Base-by-base conservation (phyloP, 2,113 vertebrate species). In the Xiphophorus hellerii region DNA sequence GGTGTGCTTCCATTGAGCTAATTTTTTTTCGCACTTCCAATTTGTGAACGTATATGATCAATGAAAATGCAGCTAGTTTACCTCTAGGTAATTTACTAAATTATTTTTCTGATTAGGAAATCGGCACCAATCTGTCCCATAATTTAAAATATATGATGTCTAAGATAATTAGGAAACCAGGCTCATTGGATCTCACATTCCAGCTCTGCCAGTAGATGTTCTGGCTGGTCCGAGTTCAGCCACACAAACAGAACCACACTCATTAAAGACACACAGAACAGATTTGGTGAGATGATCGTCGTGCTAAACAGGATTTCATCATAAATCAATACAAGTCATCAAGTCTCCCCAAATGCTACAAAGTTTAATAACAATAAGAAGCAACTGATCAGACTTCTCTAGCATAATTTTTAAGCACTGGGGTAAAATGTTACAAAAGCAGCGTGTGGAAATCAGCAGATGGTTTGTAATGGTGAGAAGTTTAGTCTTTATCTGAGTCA, bases 131-230 rank as follows among this genome's bases (percentile, higher is more conserved):
- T 54, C 51, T 54, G 22, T 54, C 51, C 51, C 51, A 54, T 54
- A 10, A 54, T 22, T 54, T 54, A 54, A 7, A 22, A 25, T 22
- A 25, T 54, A 14, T 17, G 10, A 37, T 3, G 6, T 28, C 15
- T 14, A 60, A 44, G 61, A 62, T 29, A 25, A 65, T 77, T 29
- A 65, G 29, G n/a, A 74, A 70, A 78, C 13, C 17, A 77, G 70
- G 37, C 77, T 82, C 7, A 13, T 83, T 88, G 70, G 84, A 79
- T 90, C 82, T 88, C 73, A 60, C 62, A 64, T 89, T 89, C 90
- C 91, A 92, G 84, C 91, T 93, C 91, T 92, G 92, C 92, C 91
- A 28, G 13, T 87, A 88, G 33, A 77, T 58, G 82, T 82, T 89
- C 85, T 88, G 87, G 77, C 69, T 76, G 84, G 77, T 82, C 73